A percentile compares a stretch with the other conserved stretches of the same genome.
Evolutionary conservation across 53 echinoderm and acorn worm genomes (phyloP).

Genomic region (Actinopyga echinites): DNA sequence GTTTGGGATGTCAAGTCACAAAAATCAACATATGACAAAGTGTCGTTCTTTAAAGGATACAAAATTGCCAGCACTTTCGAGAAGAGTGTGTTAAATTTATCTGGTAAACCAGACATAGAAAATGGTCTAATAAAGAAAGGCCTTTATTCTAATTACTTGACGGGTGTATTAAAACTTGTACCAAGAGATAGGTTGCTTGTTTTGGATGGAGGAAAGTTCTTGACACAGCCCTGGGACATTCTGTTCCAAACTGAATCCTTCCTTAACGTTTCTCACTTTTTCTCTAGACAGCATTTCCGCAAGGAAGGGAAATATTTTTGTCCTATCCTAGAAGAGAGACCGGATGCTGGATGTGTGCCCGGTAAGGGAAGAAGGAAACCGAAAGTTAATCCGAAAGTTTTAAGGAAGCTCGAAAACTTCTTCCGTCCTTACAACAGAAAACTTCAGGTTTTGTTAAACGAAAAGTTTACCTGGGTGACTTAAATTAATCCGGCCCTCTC

Average conservation of each 20-base stretch:
- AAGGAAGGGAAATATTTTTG: constrained; percentile 15
- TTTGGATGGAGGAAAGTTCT: not conserved
- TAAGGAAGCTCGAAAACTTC: not conserved
- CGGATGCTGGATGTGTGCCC: constrained; percentile 11
- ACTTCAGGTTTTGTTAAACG: not conserved
- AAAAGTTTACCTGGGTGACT: not conserved
- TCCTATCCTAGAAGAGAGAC: not conserved
- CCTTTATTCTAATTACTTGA: not conserved
- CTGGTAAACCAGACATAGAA: not conserved
- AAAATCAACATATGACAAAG: not conserved
- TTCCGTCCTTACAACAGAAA: constrained; percentile 6
- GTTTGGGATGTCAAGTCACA: not conserved
- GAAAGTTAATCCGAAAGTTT: not conserved
- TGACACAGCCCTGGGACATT: constrained; percentile 20
- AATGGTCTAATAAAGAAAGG: constrained; percentile 14
- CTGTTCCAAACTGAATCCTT: not conserved
- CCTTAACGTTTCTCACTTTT: not conserved
- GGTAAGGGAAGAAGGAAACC: constrained; percentile 32
- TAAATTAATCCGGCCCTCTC: not conserved
- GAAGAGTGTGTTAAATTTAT: constrained; percentile 13
- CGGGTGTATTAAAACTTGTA: not conserved
- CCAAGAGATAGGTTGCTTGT: constrained; percentile 24
- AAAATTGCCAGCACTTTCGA: constrained; percentile 27
- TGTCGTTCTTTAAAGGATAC: constrained; percentile 22
- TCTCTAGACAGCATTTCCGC: constrained; percentile 1